These are phyloP conservation scores for Gulo gulo DNA, from an alignment of 2,113 vertebrate species.

Conservation along the genomic window DNA sequence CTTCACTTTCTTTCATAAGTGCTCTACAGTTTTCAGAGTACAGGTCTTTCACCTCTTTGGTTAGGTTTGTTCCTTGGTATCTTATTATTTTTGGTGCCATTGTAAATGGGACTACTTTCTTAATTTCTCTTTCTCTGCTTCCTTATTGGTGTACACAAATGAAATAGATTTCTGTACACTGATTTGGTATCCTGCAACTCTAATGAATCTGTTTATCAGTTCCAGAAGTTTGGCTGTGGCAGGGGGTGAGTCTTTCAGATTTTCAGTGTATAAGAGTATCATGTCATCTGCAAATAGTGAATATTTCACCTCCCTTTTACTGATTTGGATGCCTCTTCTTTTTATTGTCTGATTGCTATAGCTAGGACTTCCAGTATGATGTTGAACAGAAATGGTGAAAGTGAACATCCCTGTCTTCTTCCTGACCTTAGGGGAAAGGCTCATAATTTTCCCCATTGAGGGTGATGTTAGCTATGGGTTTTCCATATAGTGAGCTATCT, in stretches of 20 bases:
- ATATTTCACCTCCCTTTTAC: background rate
- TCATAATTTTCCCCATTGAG: too few species aligned
- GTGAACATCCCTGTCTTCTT: too few species aligned
- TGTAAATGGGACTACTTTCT: background rate
- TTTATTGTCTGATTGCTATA: background rate
- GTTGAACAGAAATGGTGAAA: too few species aligned
- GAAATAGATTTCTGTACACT: background rate
- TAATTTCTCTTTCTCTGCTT: background rate
- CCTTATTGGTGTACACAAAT: background rate
- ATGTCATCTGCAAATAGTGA: background rate
- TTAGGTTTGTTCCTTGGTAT: background rate
- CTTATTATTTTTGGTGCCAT: background rate
- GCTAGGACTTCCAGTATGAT: too few species aligned
- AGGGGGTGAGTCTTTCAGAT: too few species aligned
- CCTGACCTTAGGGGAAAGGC: too few species aligned
- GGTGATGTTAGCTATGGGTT: too few species aligned
- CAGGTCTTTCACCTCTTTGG: background rate
- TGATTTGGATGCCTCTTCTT: background rate
- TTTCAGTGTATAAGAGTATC: background rate
- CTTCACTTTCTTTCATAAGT: too few species aligned
- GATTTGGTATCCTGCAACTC: background rate
- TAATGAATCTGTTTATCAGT: background rate
- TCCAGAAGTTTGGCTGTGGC: background rate
- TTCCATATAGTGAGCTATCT: too few species aligned
- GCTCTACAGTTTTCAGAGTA: background rate